These are phyloP conservation scores for Zosterops japonicus DNA, from an alignment of 2,113 vertebrate species.

Conservation along the genomic window DNA sequence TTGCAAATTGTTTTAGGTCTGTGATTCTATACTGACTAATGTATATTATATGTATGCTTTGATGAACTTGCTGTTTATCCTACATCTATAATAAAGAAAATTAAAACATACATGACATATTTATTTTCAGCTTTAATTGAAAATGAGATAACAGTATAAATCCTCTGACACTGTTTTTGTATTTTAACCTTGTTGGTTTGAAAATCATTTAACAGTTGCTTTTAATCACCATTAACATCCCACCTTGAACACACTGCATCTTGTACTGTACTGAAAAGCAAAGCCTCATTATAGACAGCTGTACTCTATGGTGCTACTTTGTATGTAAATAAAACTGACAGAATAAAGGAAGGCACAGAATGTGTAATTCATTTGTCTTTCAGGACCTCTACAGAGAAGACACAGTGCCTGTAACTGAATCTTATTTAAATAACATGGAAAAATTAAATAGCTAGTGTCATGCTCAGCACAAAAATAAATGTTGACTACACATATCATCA, in stretches of 20 bases:
- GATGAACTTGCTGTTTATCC: neutral
- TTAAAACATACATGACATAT: neutral
- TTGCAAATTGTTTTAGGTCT: neutral
- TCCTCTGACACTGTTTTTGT: neutral
- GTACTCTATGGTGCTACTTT: neutral
- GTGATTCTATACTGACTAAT: neutral
- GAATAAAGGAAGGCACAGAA: slow-evolving; percentile 36
- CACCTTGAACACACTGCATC: neutral
- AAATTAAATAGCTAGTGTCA: neutral
- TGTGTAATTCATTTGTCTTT: slow-evolving; percentile 41
- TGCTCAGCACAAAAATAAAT: neutral
- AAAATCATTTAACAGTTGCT: slow-evolving; percentile 6
- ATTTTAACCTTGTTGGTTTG: neutral
- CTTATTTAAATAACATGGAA: slow-evolving; percentile 8
- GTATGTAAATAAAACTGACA: slow-evolving; percentile 46
- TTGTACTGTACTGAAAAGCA: neutral
- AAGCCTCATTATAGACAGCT: slow-evolving; percentile 10
- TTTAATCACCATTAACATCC: slow-evolving; percentile 35
- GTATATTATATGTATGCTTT: neutral
- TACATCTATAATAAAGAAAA: neutral
- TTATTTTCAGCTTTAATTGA: neutral
- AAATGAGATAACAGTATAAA: neutral
- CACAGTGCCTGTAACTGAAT: neutral
- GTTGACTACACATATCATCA: neutral
- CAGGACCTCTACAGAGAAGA: slow-evolving; percentile 12